phyloP scores from a whole-genome alignment of 2,113 vertebrate genomes.

The Lepidothrix coronata region DNA sequence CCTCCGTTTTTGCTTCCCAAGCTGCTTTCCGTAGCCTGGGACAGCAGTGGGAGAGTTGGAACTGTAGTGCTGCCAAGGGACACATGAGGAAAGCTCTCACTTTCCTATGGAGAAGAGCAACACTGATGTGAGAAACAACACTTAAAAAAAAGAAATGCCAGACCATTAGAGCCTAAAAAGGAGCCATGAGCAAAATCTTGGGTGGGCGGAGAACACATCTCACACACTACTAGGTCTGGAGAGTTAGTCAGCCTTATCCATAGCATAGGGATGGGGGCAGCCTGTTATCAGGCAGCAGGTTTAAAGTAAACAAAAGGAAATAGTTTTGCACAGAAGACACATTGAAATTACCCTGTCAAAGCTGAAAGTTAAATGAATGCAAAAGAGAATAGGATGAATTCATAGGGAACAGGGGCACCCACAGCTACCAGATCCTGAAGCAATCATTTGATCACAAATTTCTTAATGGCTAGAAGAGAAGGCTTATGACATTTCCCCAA shows the following conservation, averaged over 20 bases:
- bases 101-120: background rate
- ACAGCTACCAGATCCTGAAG: background rate
- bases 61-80: constrained; percentile 19
- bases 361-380: background rate
- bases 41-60: background rate
- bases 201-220: background rate
- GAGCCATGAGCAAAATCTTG: background rate
- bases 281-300: background rate
- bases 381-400: background rate
- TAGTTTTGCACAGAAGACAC: background rate
- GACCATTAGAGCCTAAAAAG: constrained; percentile 6
- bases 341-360: background rate
- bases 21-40: background rate
- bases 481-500: background rate
- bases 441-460: background rate
- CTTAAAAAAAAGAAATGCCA: background rate
- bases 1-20: background rate
- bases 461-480: background rate
- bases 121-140: background rate
- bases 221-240: background rate
- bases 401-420: background rate
- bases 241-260: background rate
- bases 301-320: background rate
- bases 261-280: background rate
- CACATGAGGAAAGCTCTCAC: background rate